Evolutionary conservation across 2,888 invertebrate genomes (phyloP), one percentile per base, ranked within the genome.

Genomic region (Notodonta ziczac): DNA sequence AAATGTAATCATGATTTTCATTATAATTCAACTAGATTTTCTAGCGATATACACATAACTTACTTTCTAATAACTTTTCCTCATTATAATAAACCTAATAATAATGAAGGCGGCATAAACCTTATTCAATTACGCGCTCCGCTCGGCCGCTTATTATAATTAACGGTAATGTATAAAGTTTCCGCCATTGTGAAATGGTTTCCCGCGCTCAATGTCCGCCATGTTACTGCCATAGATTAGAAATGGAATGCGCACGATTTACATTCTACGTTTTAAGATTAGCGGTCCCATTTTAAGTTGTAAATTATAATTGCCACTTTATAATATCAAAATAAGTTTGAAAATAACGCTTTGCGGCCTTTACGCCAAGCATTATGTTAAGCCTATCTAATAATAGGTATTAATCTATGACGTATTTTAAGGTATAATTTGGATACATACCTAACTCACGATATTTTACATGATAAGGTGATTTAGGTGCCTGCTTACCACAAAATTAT

Each of bases 151-250:
- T 52, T 32, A 52, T 32, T 32, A 52, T 52, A 32, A 52, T 35
- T 32, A 16, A 13, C 12, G 13, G 12, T 52, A 32, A 35, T 13
- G 9, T 32, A 5, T 16, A 10, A 50, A 52, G 70, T 80, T 84
- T 87, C 85, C 87, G 85, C 79, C 79, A 84, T 88, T 88, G 87
- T 87, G 68, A 62, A 50, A 50, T 57, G 35, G 77, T 72, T 85
- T 87, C 85, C 84, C 86, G 84, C 83, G 83, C 73, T 73, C 63
- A 51, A 71, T 39, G 51, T 70, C 70, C 71, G 80, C 83, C 84
- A 84, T 83, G 75, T 80, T 85, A 78, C 66, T 60, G 67, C 77
- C 80, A 79, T 75, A 82, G 78, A 81, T 67, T 69, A 52, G 6
- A 52, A 52, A 52, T 13, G n/a, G 52, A 66, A 73, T 70, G 59